These are phyloP conservation scores for Fregetta grallaria DNA, from an alignment of 2,113 vertebrate species.

Conservation along the genomic window DNA sequence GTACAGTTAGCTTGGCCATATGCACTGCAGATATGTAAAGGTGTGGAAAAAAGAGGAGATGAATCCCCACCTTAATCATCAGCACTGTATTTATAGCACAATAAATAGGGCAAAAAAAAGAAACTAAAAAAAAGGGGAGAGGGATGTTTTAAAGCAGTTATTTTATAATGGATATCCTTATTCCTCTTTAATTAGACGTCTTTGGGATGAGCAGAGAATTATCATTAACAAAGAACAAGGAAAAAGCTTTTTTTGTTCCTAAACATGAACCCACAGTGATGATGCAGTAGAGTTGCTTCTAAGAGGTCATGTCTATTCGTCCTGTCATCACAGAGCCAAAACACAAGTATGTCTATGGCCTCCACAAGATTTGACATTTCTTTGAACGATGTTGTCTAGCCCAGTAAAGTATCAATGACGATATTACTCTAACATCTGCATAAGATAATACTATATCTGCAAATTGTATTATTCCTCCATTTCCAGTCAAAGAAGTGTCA, in stretches of 20 bases:
- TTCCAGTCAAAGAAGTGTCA: background rate
- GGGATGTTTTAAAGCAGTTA: background rate
- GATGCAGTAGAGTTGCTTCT: background rate
- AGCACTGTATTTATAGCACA: background rate
- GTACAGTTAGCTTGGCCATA: background rate
- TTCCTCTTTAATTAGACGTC: background rate
- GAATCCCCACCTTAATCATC: background rate
- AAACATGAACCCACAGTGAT: background rate
- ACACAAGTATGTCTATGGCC: background rate
- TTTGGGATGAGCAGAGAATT: background rate
- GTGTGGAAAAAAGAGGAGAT: background rate
- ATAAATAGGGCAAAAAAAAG: background rate
- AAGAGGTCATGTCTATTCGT: background rate
- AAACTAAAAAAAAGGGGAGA: background rate
- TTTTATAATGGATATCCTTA: background rate
- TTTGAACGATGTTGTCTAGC: background rate
- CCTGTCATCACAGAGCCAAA: background rate
- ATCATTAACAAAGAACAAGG: background rate
- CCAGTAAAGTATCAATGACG: background rate
- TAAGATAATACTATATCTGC: background rate
- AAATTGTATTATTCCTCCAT: background rate
- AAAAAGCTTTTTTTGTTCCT: background rate
- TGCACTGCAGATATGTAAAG: background rate
- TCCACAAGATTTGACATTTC: background rate
- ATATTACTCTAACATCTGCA: background rate